Conservation (phyloP, 1,140 invertebrate species). For the Notospermus geniculatus region DNA sequence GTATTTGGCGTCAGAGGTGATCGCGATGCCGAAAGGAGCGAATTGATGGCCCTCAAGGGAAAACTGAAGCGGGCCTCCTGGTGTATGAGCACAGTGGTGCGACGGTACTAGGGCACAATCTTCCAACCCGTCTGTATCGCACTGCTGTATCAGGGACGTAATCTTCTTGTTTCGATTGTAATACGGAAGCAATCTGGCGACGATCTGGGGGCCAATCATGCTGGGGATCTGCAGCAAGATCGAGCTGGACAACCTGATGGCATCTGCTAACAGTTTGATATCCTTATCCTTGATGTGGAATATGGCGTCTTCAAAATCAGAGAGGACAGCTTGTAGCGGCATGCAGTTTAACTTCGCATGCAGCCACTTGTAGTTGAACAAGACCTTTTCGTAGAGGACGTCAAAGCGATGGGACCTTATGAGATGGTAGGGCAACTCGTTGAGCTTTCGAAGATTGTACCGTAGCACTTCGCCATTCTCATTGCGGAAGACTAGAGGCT, state of each 20-base stretch:
- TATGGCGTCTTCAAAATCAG: constrained; percentile 94
- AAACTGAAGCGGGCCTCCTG: constrained; percentile 96
- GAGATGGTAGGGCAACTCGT: constrained; percentile 90
- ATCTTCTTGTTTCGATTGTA: constrained; percentile 66
- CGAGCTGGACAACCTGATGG: constrained; percentile 73
- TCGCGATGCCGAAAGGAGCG: constrained; percentile 90
- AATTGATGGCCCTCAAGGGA: constrained; percentile 97
- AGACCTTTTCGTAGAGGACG: constrained; percentile 87
- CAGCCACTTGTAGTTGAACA: constrained; percentile 98
- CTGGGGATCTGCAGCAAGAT: constrained; percentile 81
- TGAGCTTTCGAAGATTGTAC: constrained; percentile 58
- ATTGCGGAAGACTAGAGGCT: constrained; percentile 88
- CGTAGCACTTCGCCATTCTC: constrained; percentile 75
- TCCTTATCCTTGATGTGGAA: constrained; percentile 75
- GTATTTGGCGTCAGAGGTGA: constrained; percentile 89
- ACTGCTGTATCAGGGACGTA: constrained; percentile 78
- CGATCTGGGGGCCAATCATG: constrained; percentile 93
- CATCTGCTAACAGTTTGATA: constrained; percentile 90
- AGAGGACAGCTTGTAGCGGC: constrained; percentile 84
- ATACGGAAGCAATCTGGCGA: constrained; percentile 82
- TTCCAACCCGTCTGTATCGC: constrained; percentile 75
- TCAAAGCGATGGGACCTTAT: constrained; percentile 85
- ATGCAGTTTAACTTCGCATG: constrained; percentile 94
- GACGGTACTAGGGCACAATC: constrained; percentile 88
- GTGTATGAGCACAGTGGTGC: constrained; percentile 94